Evolutionary conservation across 2,888 invertebrate species (phyloP), one percentile per base, ranked within the genome.

Genomic region (Sisyra nigra): DNA sequence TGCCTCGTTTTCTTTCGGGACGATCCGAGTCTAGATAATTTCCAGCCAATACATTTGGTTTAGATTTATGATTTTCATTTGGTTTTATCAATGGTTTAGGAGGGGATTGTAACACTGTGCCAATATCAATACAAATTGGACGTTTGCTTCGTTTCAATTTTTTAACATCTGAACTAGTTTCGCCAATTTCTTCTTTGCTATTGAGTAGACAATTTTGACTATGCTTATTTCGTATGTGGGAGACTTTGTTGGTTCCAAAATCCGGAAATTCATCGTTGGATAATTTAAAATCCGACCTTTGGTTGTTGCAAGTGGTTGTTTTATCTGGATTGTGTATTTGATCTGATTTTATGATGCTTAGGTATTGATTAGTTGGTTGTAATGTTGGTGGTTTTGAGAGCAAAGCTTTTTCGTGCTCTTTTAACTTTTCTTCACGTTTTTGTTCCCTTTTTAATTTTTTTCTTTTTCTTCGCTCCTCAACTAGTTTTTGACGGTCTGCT

Each of bases 1-100:
- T 55, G 1, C 55, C 55, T 30, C 38, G 42, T 38, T 40, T 45
- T 44, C 54, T 45, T 37, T 46, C 41, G 3, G 54, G 54, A 44
- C 49, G 40, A 42, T 48, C 46, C n/a, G 52, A 48, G 52, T 55
- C 54, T 34, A 51, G 45, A n/a, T 40, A 35, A 49, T 53, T 53
- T 5, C 52, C 53, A 15, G 33, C 11, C 39, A 50, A 49, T 24
- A 32, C 41, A 14, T 42, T 14, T 31, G 15, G 18, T 40, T 32
- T 17, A 38, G n/a, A 9, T 47, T 47, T 34, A 24, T 32, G 18
- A 14, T 35, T 18, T 32, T 45, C 30, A 29, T 36, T 29, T 2
- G 11, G 11, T 24, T 11, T 14, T 10, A 24, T 9, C 6, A n/a
- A 3, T 31, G 14, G 13, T 30, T 40, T 36, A 3, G 10, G n/a